Base-by-base conservation (phyloP, 2,888 invertebrate genomes). In the Dicranocentrus wangi region DNA sequence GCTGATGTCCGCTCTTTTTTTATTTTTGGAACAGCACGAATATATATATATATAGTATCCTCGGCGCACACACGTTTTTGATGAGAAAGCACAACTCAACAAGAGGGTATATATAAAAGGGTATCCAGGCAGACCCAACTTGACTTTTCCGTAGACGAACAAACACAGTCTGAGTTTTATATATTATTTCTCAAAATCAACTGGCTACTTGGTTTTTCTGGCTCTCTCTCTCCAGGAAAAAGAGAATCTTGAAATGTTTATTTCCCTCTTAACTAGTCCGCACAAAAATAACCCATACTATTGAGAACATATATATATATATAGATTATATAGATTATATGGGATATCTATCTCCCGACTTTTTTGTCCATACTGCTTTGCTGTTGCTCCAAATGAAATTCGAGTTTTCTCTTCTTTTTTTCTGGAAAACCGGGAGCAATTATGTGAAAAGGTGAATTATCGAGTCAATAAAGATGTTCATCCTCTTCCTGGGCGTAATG, bases 381-480 rank as follows among this genome's bases (percentile, higher is more conserved):
- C 10, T 53, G 21, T 47, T 47, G 47, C 47, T 47, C n/a, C n/a
- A n/a, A 58, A 70, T 70, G 58, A 60, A 55, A 21, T n/a, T 42
- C 15, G 23, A 17, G 43, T 23, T 65, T 55, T n/a, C 25, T 15
- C 42, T 51, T 17, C 17, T 53, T 61, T 55, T 28, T 39, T 21
- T 63, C 2, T 25, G 32, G 17, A 55, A 39, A 25, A 69, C 43
- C 58, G 27, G 66, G 69, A 60, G 69, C 69, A 69, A 76, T 76
- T 76, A 76, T 76, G 69, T 68, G 76, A 76, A 76, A 69, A 69
- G 68, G 23, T 76, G 76, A 76, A 76, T 76, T 69, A 76, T 76
- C 69, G 76, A 76, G 68, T 68, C 61, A 76, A 76, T 76, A 76
- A 76, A 69, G 60, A 68, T 69, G 47, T 43, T 76, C 60, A 28